Conservation (phyloP, 1,140 invertebrate genomes). For the Brachystomella parvula region DNA sequence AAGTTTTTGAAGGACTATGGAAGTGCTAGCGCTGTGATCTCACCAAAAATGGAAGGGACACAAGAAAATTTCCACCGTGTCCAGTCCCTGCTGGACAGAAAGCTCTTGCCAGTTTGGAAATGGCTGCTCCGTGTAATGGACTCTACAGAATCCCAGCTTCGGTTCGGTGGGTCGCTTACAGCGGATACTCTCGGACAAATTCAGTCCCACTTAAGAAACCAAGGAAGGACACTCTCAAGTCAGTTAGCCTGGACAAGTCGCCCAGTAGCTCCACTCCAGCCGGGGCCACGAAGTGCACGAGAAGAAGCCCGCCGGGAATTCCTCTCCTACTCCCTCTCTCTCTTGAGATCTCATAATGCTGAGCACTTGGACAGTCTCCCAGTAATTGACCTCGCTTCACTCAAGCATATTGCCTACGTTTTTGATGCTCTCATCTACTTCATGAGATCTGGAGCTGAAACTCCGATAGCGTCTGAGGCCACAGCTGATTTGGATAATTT, state of each 20-base stretch:
- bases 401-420: conserved; percentile 92
- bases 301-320: conserved; percentile 74
- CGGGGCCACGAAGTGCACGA: conserved; percentile 36
- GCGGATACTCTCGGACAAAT: conserved; percentile 41
- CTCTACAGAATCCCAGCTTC: conserved; percentile 90
- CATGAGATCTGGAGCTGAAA: conserved; percentile 53
- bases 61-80: conserved; percentile 61
- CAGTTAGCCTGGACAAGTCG: conserved; percentile 40
- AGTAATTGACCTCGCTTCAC: conserved; percentile 82
- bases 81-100: conserved; percentile 51
- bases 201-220: not conserved
- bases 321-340: conserved; percentile 86
- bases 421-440: conserved; percentile 95
- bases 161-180: conserved; percentile 89
- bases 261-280: conserved; percentile 32
- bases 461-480: conserved; percentile 18
- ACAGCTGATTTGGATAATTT: conserved; percentile 38
- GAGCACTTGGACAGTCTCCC: conserved; percentile 94
- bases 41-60: conserved; percentile 56
- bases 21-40: conserved; percentile 53
- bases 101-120: conserved; percentile 62
- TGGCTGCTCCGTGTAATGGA: conserved; percentile 98
- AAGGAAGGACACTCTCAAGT: not conserved
- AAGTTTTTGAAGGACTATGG: conserved; percentile 57
- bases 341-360: conserved; percentile 89